Percentiles rank a stretch among this genome's conserved stretches.
These are phyloP conservation scores for Lophura nycthemera DNA, from an alignment of 2,113 vertebrate species.

Conservation along the genomic window DNA sequence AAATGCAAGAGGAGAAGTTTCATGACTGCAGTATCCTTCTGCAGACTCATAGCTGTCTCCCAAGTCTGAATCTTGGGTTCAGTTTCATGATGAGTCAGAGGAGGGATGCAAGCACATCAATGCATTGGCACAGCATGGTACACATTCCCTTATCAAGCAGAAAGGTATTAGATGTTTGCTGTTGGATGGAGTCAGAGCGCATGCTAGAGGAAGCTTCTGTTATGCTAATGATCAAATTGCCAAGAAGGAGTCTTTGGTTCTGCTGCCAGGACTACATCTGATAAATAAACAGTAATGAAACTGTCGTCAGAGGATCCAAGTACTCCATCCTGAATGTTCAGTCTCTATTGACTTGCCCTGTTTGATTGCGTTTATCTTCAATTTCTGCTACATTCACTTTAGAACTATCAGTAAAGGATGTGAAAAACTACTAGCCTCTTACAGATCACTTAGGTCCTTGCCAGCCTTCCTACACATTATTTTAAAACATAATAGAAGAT, in stretches of 20 bases:
- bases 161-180: not conserved
- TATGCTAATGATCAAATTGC: not conserved
- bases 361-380: not conserved
- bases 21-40: not conserved
- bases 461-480: not conserved
- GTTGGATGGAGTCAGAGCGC: not conserved
- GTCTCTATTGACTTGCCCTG: not conserved
- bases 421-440: not conserved
- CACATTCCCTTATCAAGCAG: not conserved
- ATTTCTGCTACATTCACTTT: not conserved
- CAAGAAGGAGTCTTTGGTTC: not conserved
- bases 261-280: not conserved
- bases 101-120: rapidly evolving
- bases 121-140: rapidly evolving
- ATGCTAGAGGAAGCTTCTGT: not conserved
- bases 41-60: not conserved
- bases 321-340: not conserved
- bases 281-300: slow-evolving; percentile 22
- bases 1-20: not conserved
- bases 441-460: not conserved
- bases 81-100: rapidly evolving
- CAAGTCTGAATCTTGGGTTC: not conserved
- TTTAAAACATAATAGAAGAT: not conserved
- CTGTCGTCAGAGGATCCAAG: not conserved
- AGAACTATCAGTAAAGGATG: not conserved